Conservation (phyloP, 2,113 vertebrate genomes). For the Dicentrarchus labrax region DNA sequence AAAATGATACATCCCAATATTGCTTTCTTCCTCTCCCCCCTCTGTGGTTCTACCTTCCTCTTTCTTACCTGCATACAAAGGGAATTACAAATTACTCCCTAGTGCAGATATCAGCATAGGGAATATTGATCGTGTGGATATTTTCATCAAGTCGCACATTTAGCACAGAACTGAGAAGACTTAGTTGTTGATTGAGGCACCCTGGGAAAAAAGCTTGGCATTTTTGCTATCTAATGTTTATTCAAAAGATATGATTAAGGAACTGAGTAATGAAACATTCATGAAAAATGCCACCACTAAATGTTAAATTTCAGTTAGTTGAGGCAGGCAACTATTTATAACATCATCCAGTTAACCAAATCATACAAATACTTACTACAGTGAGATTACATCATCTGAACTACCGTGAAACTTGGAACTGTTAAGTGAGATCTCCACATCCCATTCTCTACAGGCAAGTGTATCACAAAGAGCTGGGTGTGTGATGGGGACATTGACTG, state of each 20-base stretch:
- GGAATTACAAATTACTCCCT: slow-evolving; percentile 45
- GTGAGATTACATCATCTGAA: background rate
- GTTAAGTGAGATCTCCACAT: background rate
- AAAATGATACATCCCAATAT: slow-evolving; percentile 30
- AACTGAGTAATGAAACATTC: background rate
- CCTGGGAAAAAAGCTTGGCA: background rate
- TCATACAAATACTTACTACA: background rate
- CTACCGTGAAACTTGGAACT: background rate
- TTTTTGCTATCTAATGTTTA: slow-evolving; percentile 17
- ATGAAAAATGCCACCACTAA: background rate
- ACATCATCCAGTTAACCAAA: background rate
- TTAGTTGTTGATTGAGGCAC: slow-evolving; percentile 24
- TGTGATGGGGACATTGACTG: slow-evolving; percentile 99
- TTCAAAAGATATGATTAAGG: background rate
- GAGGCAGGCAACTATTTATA: background rate
- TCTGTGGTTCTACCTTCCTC: slow-evolving; percentile 15
- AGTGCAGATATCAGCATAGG: background rate
- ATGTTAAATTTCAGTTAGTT: background rate
- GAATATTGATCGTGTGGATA: slow-evolving; percentile 48
- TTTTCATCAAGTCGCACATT: slow-evolving; percentile 37
- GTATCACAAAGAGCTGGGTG: slow-evolving; percentile 98
- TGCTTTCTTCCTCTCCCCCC: slow-evolving; percentile 2
- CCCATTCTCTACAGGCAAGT: slow-evolving; percentile 88
- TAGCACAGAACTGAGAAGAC: slow-evolving; percentile 5
- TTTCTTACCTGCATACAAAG: slow-evolving; percentile 13